These are phyloP conservation scores for Epinotia demarniana DNA, from an alignment of 2,888 invertebrate genomes.

Conservation along the genomic window DNA sequence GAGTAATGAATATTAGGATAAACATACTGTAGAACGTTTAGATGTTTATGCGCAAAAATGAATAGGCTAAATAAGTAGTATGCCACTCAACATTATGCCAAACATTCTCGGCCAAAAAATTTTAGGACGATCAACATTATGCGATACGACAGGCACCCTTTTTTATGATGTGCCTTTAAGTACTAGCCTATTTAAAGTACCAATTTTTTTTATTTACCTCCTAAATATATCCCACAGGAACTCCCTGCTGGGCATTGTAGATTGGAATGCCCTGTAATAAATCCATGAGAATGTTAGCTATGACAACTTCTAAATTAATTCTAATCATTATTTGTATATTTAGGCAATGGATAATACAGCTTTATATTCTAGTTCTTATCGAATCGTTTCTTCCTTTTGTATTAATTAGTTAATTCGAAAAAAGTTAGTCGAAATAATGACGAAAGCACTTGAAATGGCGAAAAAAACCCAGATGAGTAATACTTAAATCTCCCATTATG, in stretches of 20 bases:
- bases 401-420: not conserved
- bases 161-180: too few species aligned
- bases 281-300: not conserved
- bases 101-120: too few species aligned
- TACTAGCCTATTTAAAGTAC: not conserved
- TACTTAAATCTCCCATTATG: not conserved
- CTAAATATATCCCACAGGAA: slow-evolving; percentile 93
- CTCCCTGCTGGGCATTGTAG: slow-evolving; percentile 89
- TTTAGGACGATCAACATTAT: too few species aligned
- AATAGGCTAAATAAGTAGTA: too few species aligned
- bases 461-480: slow-evolving; percentile 18
- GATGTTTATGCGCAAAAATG: too few species aligned
- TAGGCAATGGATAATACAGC: not conserved
- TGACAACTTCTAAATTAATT: not conserved
- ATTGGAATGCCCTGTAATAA: slow-evolving; percentile 79
- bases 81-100: too few species aligned
- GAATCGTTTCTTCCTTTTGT: not conserved
- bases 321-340: not conserved
- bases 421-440: not conserved
- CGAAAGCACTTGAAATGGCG: slow-evolving; percentile 14
- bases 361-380: not conserved
- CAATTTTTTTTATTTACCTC: slow-evolving; percentile 81
- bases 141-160: too few species aligned
- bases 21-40: too few species aligned
- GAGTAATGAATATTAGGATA: too few species aligned